phyloP scores from a whole-genome alignment of 2,888 invertebrate genomes.

The Hymenopus coronatus region DNA sequence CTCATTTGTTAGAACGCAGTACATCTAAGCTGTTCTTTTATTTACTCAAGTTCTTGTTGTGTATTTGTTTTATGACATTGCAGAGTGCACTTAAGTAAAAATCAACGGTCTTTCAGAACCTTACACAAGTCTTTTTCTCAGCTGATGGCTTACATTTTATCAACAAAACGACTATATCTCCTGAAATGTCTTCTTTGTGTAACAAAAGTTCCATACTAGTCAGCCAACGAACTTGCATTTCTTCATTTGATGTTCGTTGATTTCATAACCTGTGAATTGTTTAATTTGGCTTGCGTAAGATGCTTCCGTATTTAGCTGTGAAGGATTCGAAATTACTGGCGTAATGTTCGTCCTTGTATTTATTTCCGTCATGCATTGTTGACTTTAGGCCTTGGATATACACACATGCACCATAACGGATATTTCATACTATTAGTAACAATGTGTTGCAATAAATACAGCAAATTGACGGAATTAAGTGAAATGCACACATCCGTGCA shows the following conservation, averaged over 20 bases:
- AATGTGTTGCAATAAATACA: background rate
- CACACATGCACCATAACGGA: background rate
- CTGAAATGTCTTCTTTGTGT: background rate
- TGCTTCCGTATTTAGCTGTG: background rate
- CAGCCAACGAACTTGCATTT: background rate
- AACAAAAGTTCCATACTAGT: too few relatives aligned
- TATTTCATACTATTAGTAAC: background rate
- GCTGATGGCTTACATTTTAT: background rate
- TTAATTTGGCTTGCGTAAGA: background rate
- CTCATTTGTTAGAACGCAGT: background rate
- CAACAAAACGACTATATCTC: background rate
- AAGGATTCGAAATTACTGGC: background rate
- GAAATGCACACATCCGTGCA: background rate
- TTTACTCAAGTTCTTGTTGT: background rate
- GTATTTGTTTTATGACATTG: background rate
- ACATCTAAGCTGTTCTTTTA: background rate
- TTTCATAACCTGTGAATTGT: background rate
- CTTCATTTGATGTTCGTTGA: background rate
- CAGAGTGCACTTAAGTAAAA: background rate
- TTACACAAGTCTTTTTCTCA: too few relatives aligned
- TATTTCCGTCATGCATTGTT: background rate
- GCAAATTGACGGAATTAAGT: background rate
- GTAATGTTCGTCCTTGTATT: background rate
- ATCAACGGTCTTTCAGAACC: background rate
- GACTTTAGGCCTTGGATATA: background rate